These are phyloP conservation scores for Zootoca vivipara DNA, from an alignment of 2,113 vertebrate species.

Conservation along the genomic window DNA sequence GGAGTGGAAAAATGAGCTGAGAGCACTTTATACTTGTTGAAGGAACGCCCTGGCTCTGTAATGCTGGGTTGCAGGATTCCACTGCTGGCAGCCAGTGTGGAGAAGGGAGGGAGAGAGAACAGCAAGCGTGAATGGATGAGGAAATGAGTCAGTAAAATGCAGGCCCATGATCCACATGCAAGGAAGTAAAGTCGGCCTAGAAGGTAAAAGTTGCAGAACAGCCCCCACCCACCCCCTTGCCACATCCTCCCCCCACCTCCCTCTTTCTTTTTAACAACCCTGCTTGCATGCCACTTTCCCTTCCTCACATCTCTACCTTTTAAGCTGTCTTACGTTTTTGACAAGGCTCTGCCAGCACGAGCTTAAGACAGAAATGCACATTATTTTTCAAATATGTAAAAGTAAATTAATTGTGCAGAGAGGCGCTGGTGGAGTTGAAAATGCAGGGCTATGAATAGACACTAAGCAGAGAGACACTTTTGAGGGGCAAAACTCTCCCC, in stretches of 20 bases:
- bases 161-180: slow-evolving; percentile 35
- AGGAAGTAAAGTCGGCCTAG: slow-evolving; percentile 45
- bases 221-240: slow-evolving; percentile 8
- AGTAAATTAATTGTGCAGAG: background rate
- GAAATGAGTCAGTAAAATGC: slow-evolving; percentile 70
- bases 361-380: background rate
- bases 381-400: background rate
- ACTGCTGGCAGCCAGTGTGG: slow-evolving; percentile 18
- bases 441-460: background rate
- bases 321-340: background rate
- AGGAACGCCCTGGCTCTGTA: slow-evolving; percentile 40
- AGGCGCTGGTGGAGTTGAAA: background rate
- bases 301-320: background rate
- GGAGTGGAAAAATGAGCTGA: slow-evolving; percentile 49
- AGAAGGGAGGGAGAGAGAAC: slow-evolving; percentile 44
- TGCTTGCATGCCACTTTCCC: background rate
- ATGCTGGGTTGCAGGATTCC: slow-evolving; percentile 43
- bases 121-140: slow-evolving; percentile 50
- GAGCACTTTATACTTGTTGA: slow-evolving; percentile 10
- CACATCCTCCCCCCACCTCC: slow-evolving; percentile 2
- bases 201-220: slow-evolving; percentile 56
- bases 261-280: slow-evolving; percentile 12
- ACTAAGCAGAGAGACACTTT: background rate
- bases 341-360: background rate
- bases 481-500: background rate